Conservation (phyloP, 2,113 vertebrate genomes). For the Murina feae region DNA sequence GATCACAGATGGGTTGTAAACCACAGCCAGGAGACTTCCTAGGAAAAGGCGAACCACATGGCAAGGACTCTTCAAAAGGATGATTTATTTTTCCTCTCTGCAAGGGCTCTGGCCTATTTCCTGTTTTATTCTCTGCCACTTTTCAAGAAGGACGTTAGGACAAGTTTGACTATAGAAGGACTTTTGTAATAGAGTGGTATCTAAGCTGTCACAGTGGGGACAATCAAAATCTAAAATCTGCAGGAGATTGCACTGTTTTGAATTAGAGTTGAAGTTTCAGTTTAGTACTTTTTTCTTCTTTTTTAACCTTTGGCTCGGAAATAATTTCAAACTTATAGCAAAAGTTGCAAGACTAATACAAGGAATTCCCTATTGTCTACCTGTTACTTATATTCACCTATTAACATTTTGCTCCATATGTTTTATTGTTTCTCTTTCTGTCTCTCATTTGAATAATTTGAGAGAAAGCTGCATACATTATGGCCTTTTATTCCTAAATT, state of each 20-base stretch:
- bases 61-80: neutral
- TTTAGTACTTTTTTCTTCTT: neutral
- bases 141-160: neutral
- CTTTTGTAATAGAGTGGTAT: neutral
- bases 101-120: neutral
- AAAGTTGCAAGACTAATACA: neutral
- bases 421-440: conserved; percentile 9
- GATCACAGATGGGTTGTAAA: neutral
- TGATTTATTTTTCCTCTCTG: conserved; percentile 13
- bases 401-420: neutral
- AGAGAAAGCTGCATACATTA: neutral
- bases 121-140: neutral
- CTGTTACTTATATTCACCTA: neutral
- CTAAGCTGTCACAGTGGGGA: neutral
- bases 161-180: neutral
- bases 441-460: neutral
- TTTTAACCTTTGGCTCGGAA: neutral
- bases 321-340: neutral
- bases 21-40: neutral
- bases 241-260: neutral
- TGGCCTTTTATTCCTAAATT: neutral
- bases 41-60: neutral
- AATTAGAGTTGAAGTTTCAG: neutral
- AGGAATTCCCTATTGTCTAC: neutral
- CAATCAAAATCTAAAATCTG: neutral